phyloP scores from a whole-genome alignment of 2,888 invertebrate genomes.

The Halictus ligatus region DNA sequence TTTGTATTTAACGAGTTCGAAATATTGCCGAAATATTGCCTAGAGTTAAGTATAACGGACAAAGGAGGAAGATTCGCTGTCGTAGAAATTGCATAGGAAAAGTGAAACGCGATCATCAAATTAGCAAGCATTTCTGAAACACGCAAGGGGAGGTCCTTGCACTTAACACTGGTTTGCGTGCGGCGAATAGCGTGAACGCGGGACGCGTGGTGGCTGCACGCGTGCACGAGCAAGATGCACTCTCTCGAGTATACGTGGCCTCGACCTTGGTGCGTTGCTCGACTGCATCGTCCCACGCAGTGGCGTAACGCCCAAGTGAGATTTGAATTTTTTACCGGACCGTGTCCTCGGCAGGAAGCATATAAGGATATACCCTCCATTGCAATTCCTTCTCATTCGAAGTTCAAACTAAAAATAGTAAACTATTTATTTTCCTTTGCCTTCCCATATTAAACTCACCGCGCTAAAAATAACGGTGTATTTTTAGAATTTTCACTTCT shows the following conservation, averaged over 20 bases:
- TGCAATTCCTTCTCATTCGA: not conserved
- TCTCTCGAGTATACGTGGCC: constrained; percentile 66
- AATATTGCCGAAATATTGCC: not conserved
- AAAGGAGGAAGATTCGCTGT: not conserved
- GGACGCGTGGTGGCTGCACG: constrained; percentile 33
- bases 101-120: constrained; percentile 31
- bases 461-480: not conserved
- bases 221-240: constrained; percentile 54
- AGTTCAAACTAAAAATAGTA: not conserved
- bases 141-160: constrained; percentile 48
- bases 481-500: not conserved
- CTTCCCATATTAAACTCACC: not conserved
- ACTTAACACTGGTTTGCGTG: constrained; percentile 59
- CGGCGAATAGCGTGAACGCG: constrained; percentile 40
- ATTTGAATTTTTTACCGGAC: constrained; percentile 43
- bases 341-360: not conserved
- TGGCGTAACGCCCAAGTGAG: constrained; percentile 47
- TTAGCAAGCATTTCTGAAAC: constrained; percentile 37
- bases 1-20: not conserved
- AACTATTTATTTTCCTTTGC: not conserved
- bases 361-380: not conserved
- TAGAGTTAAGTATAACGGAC: not conserved
- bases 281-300: constrained; percentile 66
- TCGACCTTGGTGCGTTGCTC: constrained; percentile 75
- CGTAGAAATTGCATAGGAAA: constrained; percentile 27